These are phyloP conservation scores for Thomomys bottae DNA, from an alignment of 2,113 vertebrate genomes.

Conservation along the genomic window DNA sequence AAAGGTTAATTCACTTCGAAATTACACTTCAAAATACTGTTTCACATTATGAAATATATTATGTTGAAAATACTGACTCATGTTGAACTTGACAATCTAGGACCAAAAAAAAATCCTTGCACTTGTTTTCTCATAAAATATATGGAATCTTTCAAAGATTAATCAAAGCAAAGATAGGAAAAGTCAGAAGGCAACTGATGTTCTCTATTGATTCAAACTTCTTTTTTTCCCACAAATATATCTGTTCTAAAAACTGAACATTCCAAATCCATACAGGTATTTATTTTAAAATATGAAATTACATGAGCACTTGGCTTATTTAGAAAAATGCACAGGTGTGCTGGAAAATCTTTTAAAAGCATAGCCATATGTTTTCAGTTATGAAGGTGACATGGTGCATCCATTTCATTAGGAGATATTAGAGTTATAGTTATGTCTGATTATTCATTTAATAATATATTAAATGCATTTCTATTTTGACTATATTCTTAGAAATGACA, in stretches of 20 bases:
- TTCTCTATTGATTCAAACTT: slow-evolving; percentile 18
- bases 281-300: neutral
- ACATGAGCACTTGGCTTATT: neutral
- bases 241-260: neutral
- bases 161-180: neutral
- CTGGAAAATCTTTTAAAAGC: neutral
- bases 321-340: neutral
- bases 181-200: neutral
- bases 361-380: neutral
- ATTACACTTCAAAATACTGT: neutral
- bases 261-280: neutral
- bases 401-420: slow-evolving; percentile 5
- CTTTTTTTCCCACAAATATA: neutral
- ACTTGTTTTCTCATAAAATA: neutral
- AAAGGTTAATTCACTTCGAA: neutral
- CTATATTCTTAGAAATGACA: neutral
- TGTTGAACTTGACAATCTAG: neutral
- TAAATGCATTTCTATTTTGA: slow-evolving; percentile 15
- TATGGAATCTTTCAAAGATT: neutral
- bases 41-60: neutral
- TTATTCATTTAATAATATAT: slow-evolving; percentile 3
- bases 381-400: neutral
- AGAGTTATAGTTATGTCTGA: neutral
- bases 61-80: neutral
- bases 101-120: neutral